Evolutionary conservation across 2,797 vertebrate species (phyloP).

Genomic region (Eupleurogrammus muticus): DNA sequence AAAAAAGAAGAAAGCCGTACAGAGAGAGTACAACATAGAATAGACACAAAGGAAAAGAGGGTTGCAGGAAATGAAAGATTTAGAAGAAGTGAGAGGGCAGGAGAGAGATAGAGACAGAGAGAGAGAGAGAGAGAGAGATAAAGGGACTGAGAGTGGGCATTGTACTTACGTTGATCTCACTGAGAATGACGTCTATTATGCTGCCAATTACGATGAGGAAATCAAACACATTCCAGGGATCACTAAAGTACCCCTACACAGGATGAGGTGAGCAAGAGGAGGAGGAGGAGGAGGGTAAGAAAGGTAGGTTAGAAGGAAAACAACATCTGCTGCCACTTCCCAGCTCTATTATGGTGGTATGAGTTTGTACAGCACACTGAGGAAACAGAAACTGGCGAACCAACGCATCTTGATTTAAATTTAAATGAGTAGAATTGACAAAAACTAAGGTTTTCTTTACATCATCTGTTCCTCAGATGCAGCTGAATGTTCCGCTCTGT

Average conservation of each 20-base stretch:
- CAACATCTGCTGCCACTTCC: constrained; percentile 76
- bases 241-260: constrained; percentile 99
- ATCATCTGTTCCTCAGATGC: constrained; percentile 42
- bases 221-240: constrained; percentile 99
- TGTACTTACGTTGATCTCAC: constrained; percentile 99
- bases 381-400: constrained; percentile 47
- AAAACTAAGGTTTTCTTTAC: constrained; percentile 25
- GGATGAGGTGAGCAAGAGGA: constrained; percentile 90
- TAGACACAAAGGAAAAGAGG: constrained; percentile 52
- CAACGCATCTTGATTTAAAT: constrained; percentile 13
- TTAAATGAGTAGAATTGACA: constrained; percentile 24
- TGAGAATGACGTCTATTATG: constrained; percentile 99
- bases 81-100: constrained; percentile 45
- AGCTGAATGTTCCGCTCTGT: constrained; percentile 43
- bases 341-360: constrained; percentile 67
- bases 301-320: constrained; percentile 89
- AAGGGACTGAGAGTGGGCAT: constrained; percentile 66
- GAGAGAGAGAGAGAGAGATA: constrained; percentile 49
- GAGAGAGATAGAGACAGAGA: constrained; percentile 42
- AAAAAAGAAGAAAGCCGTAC: constrained; percentile 52
- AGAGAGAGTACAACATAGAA: constrained; percentile 57
- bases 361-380: constrained; percentile 46
- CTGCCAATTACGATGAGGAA: constrained; percentile 99
- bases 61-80: constrained; percentile 45
- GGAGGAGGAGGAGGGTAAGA: constrained; percentile 88